Evolutionary conservation across 1,140 invertebrate genomes (phyloP), one percentile per base, ranked within the genome.

Genomic region (Melitaea cinxia): DNA sequence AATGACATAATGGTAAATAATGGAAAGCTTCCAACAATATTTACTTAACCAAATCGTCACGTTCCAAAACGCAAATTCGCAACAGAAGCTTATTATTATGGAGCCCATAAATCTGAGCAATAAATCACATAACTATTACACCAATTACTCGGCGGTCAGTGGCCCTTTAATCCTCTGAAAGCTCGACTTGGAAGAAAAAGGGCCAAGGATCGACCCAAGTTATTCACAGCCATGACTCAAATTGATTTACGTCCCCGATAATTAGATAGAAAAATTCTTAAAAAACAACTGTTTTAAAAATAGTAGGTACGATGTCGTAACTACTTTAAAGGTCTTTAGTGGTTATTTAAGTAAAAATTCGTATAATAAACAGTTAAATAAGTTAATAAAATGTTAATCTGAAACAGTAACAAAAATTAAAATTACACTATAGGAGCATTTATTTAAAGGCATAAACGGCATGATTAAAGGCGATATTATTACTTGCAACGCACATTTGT

Each of bases 41-140:
- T 37, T 37, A 14, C n/a, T 37, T 37, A 37, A 37, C 17, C 39
- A 45, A 45, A 19, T 45, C 15, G 15, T 23, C 55, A 15, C 21
- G 21, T 57, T 42, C 12, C 17, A 63, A 55, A 53, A 24, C 61
- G 19, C 42, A 64, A 56, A 57, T 67, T 50, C 35, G 10, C 37
- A 63, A 69, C 66, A 55, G 57, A 37, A 68, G 62, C 63, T 66
- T 68, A 73, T 73, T 73, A 78, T 72, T 70, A 70, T 55, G 61
- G 61, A 66, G 68, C 49, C 57, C 63, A 75, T 80, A 78, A 83
- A 79, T 73, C 77, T 56, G 49, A 28, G 61, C 67, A 67, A 86
- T 89, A 87, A 88, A 87, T 88, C 85, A 85, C 69, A 75, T 63
- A 83, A 85, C 82, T 88, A 88, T 86, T 88, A 85, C 80, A 80